These are phyloP conservation scores for Plecturocebus donacophilus DNA, from an alignment of 2,113 vertebrate species.

Conservation along the genomic window DNA sequence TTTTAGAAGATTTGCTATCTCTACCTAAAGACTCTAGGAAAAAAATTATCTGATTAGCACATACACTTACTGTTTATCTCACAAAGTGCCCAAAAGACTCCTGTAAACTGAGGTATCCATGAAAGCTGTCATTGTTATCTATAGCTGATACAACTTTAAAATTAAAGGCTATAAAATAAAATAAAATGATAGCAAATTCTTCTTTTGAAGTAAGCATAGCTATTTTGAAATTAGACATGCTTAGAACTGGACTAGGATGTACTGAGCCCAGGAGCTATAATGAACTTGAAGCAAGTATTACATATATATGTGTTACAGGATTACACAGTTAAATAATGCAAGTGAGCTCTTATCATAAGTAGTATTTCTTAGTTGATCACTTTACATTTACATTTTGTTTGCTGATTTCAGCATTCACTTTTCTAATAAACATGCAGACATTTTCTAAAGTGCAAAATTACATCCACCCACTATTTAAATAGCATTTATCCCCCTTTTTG, in stretches of 20 bases:
- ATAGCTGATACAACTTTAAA: neutral
- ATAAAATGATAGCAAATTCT: slow-evolving; percentile 6
- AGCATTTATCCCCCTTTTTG: neutral
- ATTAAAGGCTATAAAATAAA: neutral
- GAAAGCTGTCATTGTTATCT: neutral
- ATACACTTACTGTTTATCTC: neutral
- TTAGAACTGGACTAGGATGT: neutral
- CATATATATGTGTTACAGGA: neutral
- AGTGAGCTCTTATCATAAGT: neutral
- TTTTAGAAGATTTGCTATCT: neutral
- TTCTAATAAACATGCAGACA: neutral
- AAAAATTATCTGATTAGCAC: neutral
- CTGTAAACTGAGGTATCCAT: neutral
- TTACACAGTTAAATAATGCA: neutral
- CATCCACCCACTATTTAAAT: neutral
- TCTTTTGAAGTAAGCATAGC: slow-evolving; percentile 1
- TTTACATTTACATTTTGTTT: slow-evolving; percentile 34
- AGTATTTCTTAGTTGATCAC: neutral
- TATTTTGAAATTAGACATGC: slow-evolving; percentile 44
- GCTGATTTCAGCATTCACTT: neutral
- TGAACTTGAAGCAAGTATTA: slow-evolving; percentile 27
- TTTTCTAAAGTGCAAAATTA: slow-evolving; percentile 1
- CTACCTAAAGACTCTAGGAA: neutral
- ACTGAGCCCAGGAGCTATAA: neutral
- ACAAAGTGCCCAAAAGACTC: neutral